A percentile compares a stretch with the other conserved stretches of the same genome.
Evolutionary conservation across 2,888 invertebrate genomes (phyloP).

Genomic region (Campopleginae sp.): DNA sequence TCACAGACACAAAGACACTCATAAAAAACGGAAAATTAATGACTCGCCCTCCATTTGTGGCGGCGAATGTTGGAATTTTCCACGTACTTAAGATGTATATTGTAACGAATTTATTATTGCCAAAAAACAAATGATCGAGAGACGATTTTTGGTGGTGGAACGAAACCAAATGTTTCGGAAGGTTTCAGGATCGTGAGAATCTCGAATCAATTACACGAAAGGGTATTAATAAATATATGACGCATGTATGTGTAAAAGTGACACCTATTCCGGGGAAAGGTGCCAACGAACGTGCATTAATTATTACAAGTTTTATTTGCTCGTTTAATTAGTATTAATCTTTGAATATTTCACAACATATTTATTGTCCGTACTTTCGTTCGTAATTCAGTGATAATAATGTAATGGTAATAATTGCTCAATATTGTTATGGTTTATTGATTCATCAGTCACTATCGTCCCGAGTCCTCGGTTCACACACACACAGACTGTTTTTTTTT

Average conservation of each 20-base stretch:
- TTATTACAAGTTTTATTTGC: slow-evolving; percentile 62
- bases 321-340: slow-evolving; percentile 31
- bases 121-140: slow-evolving; percentile 56
- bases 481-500: neutral
- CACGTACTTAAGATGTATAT: slow-evolving; percentile 70
- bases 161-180: neutral
- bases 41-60: slow-evolving; percentile 34
- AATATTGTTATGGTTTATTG: slow-evolving; percentile 53
- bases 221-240: slow-evolving; percentile 74
- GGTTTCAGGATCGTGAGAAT: slow-evolving; percentile 44
- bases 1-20: slow-evolving; percentile 22
- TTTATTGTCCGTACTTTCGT: slow-evolving; percentile 64
- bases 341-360: slow-evolving; percentile 65
- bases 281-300: slow-evolving; percentile 73
- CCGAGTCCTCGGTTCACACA: neutral
- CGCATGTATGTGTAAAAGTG: slow-evolving; percentile 66
- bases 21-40: neutral
- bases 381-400: slow-evolving; percentile 58
- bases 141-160: slow-evolving; percentile 31
- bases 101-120: slow-evolving; percentile 72
- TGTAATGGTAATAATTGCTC: slow-evolving; percentile 52
- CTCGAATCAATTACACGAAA: slow-evolving; percentile 68
- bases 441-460: neutral
- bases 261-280: slow-evolving; percentile 62
- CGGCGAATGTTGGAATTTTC: slow-evolving; percentile 66